Evolutionary conservation across 2,113 vertebrate genomes (phyloP).

Genomic region (Marmota monax): DNA sequence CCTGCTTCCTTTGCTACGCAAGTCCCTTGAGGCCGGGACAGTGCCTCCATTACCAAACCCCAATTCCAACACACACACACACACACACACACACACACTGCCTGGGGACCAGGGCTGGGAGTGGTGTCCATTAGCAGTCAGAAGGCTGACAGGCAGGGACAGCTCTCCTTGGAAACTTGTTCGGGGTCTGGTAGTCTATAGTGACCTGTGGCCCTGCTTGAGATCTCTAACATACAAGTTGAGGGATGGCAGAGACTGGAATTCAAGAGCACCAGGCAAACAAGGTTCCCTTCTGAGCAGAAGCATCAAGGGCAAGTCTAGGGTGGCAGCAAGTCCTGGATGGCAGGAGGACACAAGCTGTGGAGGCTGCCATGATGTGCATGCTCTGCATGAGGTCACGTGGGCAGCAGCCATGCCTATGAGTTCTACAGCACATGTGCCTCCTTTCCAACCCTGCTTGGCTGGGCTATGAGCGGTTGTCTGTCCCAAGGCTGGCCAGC

Average conservation of each 20-base stretch:
- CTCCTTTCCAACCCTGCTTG: not conserved
- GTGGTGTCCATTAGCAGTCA: not conserved
- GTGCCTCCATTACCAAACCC: not conserved
- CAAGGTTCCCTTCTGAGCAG: not conserved
- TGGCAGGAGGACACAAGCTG: too few species aligned
- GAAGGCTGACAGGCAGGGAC: not conserved
- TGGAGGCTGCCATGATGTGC: too few species aligned
- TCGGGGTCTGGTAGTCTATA: not conserved
- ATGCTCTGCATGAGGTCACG: too few species aligned
- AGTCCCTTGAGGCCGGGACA: not conserved
- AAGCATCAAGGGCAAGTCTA: not conserved
- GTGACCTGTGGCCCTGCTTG: not conserved
- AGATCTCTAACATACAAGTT: not conserved
- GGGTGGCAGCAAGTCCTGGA: not conserved
- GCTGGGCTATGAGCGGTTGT: not conserved
- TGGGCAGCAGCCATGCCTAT: not conserved
- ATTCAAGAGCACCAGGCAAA: too few species aligned
- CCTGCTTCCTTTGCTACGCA: not conserved
- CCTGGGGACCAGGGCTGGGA: not conserved
- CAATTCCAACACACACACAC: not conserved
- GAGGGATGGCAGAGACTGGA: not conserved
- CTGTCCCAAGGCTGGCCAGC: not conserved
- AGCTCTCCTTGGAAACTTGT: not conserved
- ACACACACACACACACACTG: not conserved
- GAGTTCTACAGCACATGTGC: not conserved